Conservation (phyloP, 2,888 invertebrate species). For the Caenorhabditis afra region DNA sequence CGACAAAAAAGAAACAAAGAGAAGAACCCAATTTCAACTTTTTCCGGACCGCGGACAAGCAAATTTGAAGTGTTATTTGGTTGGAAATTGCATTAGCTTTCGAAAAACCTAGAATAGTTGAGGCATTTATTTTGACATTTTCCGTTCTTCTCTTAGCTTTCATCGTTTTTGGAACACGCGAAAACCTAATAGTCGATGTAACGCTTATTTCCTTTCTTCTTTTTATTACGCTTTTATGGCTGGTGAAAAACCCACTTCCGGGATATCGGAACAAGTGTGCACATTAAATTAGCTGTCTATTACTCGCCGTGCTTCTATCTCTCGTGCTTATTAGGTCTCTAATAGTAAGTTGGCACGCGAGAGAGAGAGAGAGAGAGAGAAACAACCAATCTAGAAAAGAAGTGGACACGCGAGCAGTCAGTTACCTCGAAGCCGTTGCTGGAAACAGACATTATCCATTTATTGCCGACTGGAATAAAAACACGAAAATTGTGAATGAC, state of each 20-base stretch:
- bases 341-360: slow-evolving; percentile 30
- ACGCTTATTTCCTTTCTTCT: not conserved
- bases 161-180: slow-evolving; percentile 1
- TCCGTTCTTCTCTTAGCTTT: not conserved
- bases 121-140: not conserved
- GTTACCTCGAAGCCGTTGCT: slow-evolving; percentile 58
- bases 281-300: slow-evolving; percentile 6
- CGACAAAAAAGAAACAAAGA: not conserved
- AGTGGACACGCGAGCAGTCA: not conserved
- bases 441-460: slow-evolving; percentile 64
- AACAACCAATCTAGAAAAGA: not conserved
- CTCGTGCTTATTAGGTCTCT: slow-evolving; percentile 33
- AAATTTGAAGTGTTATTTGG: slow-evolving; percentile 5
- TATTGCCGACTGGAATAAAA: slow-evolving; percentile 35
- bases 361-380: too few relatives aligned
- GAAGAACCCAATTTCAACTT: slow-evolving; percentile 11
- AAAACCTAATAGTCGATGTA: not conserved
- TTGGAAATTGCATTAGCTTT: slow-evolving; percentile 3
- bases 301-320: slow-evolving; percentile 29
- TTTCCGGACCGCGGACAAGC: slow-evolving; percentile 3
- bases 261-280: slow-evolving; percentile 4
- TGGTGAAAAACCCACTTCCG: not conserved
- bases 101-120: not conserved
- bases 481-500: slow-evolving; percentile 41
- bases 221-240: not conserved